Base-by-base conservation (phyloP, 2,888 invertebrate species). In the Rhingia campestris region DNA sequence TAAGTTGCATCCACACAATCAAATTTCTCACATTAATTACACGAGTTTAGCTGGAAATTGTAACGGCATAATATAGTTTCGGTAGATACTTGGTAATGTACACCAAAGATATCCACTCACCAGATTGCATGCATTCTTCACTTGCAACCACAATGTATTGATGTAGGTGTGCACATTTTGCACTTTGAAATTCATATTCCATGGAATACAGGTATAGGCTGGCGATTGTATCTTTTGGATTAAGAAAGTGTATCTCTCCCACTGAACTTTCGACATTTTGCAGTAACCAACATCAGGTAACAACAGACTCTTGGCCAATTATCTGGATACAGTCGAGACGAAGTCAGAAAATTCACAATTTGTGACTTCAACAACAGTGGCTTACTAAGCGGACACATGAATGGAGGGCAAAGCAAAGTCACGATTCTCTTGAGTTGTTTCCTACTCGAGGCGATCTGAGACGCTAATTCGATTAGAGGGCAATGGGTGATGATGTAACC, bases 191-290 rank as follows among this genome's bases (percentile, higher is more conserved):
- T 22, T 22, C 22, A 22, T 22, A 22, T 22, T 22, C 22, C 22
- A 1, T 22, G 22, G 22, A 22, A 22, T 22, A 22, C 22, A 22
- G 22, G 22, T 22, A 22, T 22, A 22, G 22, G 32, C 43, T 49
- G 39, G 10, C 35, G 53, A 54, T 47, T 56, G 39, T 56, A 64
- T 64, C 58, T 37, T 70, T 66, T 67, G 63, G 45, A 1, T 61
- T 56, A 75, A 53, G 64, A 70, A 76, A 70, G 76, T 76, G 76
- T 72, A 76, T 70, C 81, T 74, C 30, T 39, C 58, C 58, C 22
- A 59, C 9, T 76, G 76, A 81, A 81, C 70, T 72, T 64, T 76
- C 70, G 76, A 72, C 76, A 81, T 81, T 81, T 81, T 41, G 30
- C 39, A 59, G 76, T 45, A 59, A 76, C 64, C 53, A 79, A 41